Percentiles rank a stretch among this genome's conserved stretches.
Evolutionary conservation across 2,888 invertebrate species (phyloP).

Genomic region (Mylabris sibirica): DNA sequence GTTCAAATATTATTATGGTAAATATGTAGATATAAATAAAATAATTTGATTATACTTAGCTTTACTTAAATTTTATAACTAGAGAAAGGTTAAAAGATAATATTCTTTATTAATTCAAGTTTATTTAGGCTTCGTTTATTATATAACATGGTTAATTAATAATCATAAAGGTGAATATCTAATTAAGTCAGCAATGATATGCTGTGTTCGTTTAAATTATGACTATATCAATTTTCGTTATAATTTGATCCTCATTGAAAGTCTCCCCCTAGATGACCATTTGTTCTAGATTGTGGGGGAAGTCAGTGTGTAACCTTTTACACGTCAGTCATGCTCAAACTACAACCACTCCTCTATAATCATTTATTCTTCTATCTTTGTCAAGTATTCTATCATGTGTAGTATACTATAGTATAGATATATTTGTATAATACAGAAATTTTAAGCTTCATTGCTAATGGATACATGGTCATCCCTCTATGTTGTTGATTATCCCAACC

Average conservation of each 20-base stretch:
- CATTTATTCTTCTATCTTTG: constrained; percentile 35
- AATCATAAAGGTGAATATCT: constrained; percentile 26
- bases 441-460: constrained; percentile 41
- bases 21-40: too few species aligned
- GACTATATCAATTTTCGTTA: constrained; percentile 32
- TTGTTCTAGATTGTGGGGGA: constrained; percentile 29
- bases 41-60: not conserved
- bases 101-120: constrained; percentile 33
- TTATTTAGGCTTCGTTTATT: constrained; percentile 16
- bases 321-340: constrained; percentile 33
- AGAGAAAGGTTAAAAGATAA: constrained; percentile 26
- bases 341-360: constrained; percentile 10
- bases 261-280: constrained; percentile 32
- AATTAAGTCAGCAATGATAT: constrained; percentile 29
- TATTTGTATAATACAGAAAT: constrained; percentile 36
- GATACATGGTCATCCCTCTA: constrained; percentile 42
- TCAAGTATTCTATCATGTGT: constrained; percentile 22
- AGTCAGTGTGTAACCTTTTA: constrained; percentile 32
- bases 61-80: constrained; percentile 24
- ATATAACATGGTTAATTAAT: constrained; percentile 31
- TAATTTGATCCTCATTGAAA: constrained; percentile 36
- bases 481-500: constrained; percentile 44
- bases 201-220: constrained; percentile 28
- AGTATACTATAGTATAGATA: too few species aligned
- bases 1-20: too few species aligned